Conservation (phyloP, 2,113 vertebrate species). For the Phylloscopus whistleri region DNA sequence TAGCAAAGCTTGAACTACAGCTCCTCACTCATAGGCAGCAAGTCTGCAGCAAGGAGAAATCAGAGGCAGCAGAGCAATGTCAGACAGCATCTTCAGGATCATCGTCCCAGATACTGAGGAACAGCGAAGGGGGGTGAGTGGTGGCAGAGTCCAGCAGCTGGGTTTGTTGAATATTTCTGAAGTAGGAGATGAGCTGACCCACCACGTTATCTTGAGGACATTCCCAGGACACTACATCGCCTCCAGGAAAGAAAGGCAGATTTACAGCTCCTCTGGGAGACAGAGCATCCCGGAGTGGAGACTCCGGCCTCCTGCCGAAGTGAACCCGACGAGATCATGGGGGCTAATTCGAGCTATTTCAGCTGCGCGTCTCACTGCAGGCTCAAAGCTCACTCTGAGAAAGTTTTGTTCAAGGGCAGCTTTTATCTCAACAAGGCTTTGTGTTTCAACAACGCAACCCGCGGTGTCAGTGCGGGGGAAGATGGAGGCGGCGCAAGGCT, state of each 20-base stretch:
- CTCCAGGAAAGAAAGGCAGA: not conserved
- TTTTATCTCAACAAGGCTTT: not conserved
- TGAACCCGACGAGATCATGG: not conserved
- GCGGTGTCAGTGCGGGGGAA: fast-evolving
- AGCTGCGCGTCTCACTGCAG: not conserved
- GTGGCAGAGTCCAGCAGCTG: fast-evolving
- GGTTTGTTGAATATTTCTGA: not conserved
- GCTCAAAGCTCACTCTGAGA: not conserved
- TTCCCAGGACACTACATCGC: not conserved
- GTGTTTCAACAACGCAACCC: fast-evolving
- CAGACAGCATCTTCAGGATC: not conserved
- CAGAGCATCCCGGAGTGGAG: fast-evolving
- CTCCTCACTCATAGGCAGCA: fast-evolving
- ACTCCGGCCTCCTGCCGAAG: not conserved
- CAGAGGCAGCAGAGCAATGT: not conserved
- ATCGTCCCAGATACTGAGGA: fast-evolving
- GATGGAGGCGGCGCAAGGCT: not conserved
- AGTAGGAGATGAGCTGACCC: not conserved
- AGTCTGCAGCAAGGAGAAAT: not conserved
- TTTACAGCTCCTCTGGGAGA: not conserved
- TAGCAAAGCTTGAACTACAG: not conserved
- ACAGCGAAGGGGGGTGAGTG: fast-evolving
- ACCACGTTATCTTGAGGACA: not conserved
- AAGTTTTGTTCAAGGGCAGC: not conserved
- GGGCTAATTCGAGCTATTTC: not conserved